These are phyloP conservation scores for Trigoniulus corallinus DNA, from an alignment of 1,140 invertebrate species.

Conservation along the genomic window DNA sequence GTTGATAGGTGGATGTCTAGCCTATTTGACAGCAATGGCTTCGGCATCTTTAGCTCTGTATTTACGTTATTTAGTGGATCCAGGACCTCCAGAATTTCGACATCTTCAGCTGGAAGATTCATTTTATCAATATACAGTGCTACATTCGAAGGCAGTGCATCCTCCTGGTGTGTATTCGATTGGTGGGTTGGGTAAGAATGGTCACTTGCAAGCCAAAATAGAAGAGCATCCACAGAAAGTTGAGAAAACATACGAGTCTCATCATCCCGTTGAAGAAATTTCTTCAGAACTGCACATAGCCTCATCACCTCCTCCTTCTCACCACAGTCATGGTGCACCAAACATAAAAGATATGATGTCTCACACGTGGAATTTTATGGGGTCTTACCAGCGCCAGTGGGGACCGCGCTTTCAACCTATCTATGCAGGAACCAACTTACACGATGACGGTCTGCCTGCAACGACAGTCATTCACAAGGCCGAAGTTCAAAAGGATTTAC, in stretches of 20 bases:
- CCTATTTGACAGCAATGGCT: constrained; percentile 23
- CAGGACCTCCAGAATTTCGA: constrained; percentile 14
- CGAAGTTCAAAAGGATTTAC: background rate
- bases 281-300: no score
- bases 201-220: no score
- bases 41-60: constrained; percentile 21
- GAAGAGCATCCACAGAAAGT: no score
- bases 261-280: no score
- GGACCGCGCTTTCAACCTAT: background rate
- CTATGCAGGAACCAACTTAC: background rate
- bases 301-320: no score
- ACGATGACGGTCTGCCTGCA: background rate
- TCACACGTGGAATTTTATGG: background rate
- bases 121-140: no score
- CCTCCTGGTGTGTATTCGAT: no score
- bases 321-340: no score
- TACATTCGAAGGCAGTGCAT: no score
- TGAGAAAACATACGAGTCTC: no score
- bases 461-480: constrained; percentile 7
- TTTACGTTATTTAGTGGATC: constrained; percentile 19
- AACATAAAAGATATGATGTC: background rate
- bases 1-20: constrained; percentile 20
- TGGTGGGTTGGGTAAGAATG: no score
- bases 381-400: background rate
- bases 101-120: constrained; percentile 11